Base-by-base conservation (phyloP, 2,797 vertebrate genomes). In the Oryzias dopingdopingensis region DNA sequence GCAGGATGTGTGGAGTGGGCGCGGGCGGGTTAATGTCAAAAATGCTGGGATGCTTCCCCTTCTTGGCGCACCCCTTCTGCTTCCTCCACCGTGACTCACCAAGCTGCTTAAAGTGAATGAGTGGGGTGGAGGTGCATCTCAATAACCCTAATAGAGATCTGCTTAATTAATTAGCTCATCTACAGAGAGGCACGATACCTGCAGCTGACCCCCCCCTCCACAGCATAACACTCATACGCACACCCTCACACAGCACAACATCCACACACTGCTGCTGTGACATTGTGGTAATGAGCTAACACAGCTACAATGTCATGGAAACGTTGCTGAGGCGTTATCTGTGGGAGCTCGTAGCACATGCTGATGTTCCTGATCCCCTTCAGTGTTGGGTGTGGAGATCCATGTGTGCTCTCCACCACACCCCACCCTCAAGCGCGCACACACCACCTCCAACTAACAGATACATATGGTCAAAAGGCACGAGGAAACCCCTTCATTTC, bases 301-400 rank as follows among this genome's bases (percentile, higher is more conserved):
- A 83, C 69, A 72, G 82, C 84, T 85, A 89, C 91, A 91, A 91
- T 92, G 90, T 91, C 89, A 91, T 87, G 81, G 81, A 84, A 87
- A 86, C 82, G 81, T 87, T 79, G 79, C 54, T 55, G 80, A 81
- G 82, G 88, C 81, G 80, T 90, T 91, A 91, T 91, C 91, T 81
- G 86, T 72, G 60, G 85, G 86, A 87, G 89, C 86, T 90, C 87
- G 89, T 90, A 89, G 74, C 85, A 86, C 87, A 87, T 80, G 86
- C 90, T 88, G 88, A 91, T 91, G 90, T 88, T 89, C 86, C 90
- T 81, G 88, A 92, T 91, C 90, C 90, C 89, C 88, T 89, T 90
- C 87, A 79, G 52, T 78, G 77, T 88, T 77, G 81, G 69, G 67
- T 68, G 56, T 60, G 59, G 49, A 43, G 47, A 55, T 29, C 56